Percentiles rank a stretch among this genome's conserved stretches.
These are phyloP conservation scores for Nyctereutes procyonoides DNA, from an alignment of 2,113 vertebrate species.

Conservation along the genomic window DNA sequence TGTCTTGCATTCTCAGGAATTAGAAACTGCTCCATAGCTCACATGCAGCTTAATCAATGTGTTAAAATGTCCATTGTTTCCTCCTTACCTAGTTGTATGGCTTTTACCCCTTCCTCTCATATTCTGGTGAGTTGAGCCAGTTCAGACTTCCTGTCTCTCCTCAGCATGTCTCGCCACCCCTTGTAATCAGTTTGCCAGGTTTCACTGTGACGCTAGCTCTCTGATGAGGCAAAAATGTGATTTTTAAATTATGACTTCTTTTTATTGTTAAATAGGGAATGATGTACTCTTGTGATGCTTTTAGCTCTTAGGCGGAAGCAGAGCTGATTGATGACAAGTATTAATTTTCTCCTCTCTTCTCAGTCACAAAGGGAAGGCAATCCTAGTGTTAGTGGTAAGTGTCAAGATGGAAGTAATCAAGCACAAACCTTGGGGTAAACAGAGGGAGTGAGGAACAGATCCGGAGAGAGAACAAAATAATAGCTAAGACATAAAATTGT, in stretches of 20 bases:
- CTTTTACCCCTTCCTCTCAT: background rate
- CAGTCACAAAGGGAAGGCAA: background rate
- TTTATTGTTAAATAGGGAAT: background rate
- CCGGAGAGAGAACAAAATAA: background rate
- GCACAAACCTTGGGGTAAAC: background rate
- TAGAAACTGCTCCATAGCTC: background rate
- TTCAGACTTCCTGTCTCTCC: background rate
- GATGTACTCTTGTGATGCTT: background rate
- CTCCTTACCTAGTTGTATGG: background rate
- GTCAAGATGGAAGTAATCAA: background rate
- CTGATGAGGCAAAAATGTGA: background rate
- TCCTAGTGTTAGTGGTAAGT: background rate
- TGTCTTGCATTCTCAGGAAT: background rate
- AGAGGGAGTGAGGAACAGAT: background rate
- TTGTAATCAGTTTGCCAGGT: background rate
- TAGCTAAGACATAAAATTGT: background rate
- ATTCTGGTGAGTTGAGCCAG: background rate
- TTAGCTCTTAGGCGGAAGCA: background rate
- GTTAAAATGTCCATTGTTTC: background rate
- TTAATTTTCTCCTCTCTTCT: background rate
- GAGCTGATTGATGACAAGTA: background rate
- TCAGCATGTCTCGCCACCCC: background rate
- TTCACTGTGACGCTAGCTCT: background rate
- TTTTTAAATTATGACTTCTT: background rate
- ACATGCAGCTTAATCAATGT: background rate